Conservation (phyloP, 2,113 vertebrate species). For the Patagioenas fasciata region DNA sequence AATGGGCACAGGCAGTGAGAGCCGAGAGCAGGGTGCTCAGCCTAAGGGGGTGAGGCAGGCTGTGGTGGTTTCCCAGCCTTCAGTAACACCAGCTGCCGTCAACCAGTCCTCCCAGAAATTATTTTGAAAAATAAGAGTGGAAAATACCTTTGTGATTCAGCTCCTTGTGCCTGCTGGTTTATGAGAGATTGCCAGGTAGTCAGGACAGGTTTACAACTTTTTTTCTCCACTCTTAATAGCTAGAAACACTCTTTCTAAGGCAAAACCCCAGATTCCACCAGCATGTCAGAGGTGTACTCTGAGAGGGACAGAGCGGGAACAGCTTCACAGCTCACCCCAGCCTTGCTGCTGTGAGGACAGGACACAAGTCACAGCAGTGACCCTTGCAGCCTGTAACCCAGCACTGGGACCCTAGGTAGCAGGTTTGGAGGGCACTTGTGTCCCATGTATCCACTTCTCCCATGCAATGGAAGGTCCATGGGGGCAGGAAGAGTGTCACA, state of each 20-base stretch:
- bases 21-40: rapidly evolving
- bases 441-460: rapidly evolving
- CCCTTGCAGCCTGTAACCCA: neutral
- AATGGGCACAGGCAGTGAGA: rapidly evolving
- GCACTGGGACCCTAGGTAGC: rapidly evolving
- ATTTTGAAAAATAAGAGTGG: neutral
- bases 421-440: rapidly evolving
- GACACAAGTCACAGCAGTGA: neutral
- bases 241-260: neutral
- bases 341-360: neutral
- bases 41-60: no score
- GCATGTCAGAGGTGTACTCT: neutral
- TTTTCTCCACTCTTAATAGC: neutral
- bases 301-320: neutral
- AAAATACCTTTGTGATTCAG: neutral
- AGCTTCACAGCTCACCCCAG: neutral
- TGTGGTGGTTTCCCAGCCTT: neutral
- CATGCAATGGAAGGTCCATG: neutral
- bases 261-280: neutral
- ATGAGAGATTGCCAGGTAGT: neutral
- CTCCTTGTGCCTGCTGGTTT: neutral
- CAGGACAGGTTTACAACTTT: neutral
- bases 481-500: neutral
- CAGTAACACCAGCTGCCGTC: rapidly evolving
- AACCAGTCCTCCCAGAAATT: neutral